phyloP scores from a whole-genome alignment of 2,888 invertebrate species.

The Drosophila histrio region DNA sequence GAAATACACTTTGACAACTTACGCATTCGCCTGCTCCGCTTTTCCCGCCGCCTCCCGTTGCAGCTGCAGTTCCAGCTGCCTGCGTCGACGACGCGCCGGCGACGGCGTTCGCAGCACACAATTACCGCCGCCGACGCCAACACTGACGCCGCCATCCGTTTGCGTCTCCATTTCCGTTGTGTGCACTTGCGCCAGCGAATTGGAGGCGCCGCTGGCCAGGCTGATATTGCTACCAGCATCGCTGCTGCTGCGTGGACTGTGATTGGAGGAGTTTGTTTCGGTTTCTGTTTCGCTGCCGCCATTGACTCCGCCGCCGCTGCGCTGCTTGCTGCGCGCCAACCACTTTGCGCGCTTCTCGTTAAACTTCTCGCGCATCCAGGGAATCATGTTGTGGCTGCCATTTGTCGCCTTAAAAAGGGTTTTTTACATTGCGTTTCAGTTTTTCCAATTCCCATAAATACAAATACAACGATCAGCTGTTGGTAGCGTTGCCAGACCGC shows the following conservation, averaged over 20 bases:
- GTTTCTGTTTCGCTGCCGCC: constrained; percentile 22
- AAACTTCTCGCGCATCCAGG: constrained; percentile 84
- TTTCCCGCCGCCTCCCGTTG: constrained; percentile 38
- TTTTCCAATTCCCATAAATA: constrained; percentile 39
- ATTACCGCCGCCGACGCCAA: constrained; percentile 51
- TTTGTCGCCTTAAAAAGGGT: constrained; percentile 23
- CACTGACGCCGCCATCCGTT: constrained; percentile 59
- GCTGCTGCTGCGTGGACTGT: constrained; percentile 36
- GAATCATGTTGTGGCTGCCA: constrained; percentile 79
- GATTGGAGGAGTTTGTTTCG: constrained; percentile 42
- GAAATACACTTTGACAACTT: constrained; percentile 55
- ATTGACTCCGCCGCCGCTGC: no score
- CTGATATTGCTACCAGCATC: constrained; percentile 60
- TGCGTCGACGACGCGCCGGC: constrained; percentile 66
- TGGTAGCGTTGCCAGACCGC: constrained; percentile 41
- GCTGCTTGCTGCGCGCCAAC: constrained; percentile 80
- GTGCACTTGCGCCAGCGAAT: constrained; percentile 50
- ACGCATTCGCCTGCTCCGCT: constrained; percentile 67
- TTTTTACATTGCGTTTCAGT: constrained; percentile 38
- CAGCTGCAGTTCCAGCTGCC: constrained; percentile 64
- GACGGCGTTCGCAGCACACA: constrained; percentile 70
- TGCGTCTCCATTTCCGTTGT: constrained; percentile 67
- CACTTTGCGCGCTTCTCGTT: constrained; percentile 83
- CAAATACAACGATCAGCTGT: constrained; percentile 56
- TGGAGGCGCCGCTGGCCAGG: constrained; percentile 33